phyloP scores from a whole-genome alignment of 1,140 invertebrate genomes.

The Ceratoteleas bidentatus region DNA sequence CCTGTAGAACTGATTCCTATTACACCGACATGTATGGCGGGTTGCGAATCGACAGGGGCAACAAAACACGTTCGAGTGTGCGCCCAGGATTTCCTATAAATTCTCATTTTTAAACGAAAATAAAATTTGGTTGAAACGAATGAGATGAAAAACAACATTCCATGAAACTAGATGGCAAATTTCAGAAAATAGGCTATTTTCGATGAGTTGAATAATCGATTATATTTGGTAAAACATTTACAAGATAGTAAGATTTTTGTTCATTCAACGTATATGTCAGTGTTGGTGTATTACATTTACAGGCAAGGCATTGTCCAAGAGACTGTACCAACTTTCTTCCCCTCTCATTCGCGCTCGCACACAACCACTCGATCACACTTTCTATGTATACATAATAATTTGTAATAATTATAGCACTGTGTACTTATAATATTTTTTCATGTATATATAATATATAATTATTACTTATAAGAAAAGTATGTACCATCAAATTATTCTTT shows the following conservation, averaged over 20 bases:
- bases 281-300: constrained; percentile 79
- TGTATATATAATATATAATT: constrained; percentile 69
- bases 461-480: constrained; percentile 80
- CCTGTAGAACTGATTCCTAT: no score
- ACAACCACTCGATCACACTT: constrained; percentile 44
- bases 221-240: constrained; percentile 83
- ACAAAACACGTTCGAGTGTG: no score
- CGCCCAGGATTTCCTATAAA: no score
- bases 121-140: no score
- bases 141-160: no score
- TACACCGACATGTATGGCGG: no score
- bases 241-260: constrained; percentile 80
- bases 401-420: constrained; percentile 73
- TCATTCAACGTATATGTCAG: constrained; percentile 75
- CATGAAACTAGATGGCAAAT: no score
- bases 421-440: constrained; percentile 61
- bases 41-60: no score
- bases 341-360: constrained; percentile 35
- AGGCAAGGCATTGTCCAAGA: constrained; percentile 80
- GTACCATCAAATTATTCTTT: constrained; percentile 79
- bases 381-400: constrained; percentile 71
- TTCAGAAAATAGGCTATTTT: no score
- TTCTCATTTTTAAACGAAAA: no score
- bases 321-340: constrained; percentile 79
- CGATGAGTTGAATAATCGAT: constrained; percentile 79